Evolutionary conservation across 2,113 vertebrate species (phyloP), one percentile per base, ranked within the genome.

Genomic region (Thymallus thymallus): DNA sequence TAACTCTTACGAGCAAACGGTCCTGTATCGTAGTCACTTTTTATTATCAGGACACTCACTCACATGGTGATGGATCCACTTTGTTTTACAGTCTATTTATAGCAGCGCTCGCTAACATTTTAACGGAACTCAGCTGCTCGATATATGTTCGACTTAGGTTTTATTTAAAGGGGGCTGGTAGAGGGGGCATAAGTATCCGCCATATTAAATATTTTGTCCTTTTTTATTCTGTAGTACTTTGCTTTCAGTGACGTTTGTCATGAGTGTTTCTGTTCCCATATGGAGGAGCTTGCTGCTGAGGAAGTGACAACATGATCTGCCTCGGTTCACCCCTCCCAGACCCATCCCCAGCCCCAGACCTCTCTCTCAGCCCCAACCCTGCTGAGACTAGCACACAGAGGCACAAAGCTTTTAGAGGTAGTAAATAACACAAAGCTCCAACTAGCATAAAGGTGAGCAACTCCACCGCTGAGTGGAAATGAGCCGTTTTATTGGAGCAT

Each of bases 401-500:
- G 84, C 85, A 88, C 79, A 85, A 84, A 82, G 79, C 86, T 73
- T 81, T 84, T 81, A 84, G 70, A 72, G 84, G 80, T 88, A 89
- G 88, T 92, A 92, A 91, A 93, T 91, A 90, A 89, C 86, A 75
- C 73, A 78, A 69, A 81, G 82, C 77, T 80, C 86, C 86, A 72
- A 80, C 85, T 76, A 90, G 84, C 81, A 85, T 84, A 85, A 89
- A 91, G 80, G 87, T 88, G 85, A 88, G 87, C 83, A 55, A 80
- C 87, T 86, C 88, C 89, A 85, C 87, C 77, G 45, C 81, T 35
- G 84, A 84, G 86, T 91, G 91, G 89, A 92, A 93, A 92, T 88
- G 88, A 92, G 83, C 80, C 90, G 13, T 93, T 92, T 92, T 91
- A 92, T 91, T 88, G 88, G 86, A 88, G 78, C 86, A 56, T 82